Conservation (phyloP, 2,888 invertebrate genomes). For the Tetranychus truncatus region DNA sequence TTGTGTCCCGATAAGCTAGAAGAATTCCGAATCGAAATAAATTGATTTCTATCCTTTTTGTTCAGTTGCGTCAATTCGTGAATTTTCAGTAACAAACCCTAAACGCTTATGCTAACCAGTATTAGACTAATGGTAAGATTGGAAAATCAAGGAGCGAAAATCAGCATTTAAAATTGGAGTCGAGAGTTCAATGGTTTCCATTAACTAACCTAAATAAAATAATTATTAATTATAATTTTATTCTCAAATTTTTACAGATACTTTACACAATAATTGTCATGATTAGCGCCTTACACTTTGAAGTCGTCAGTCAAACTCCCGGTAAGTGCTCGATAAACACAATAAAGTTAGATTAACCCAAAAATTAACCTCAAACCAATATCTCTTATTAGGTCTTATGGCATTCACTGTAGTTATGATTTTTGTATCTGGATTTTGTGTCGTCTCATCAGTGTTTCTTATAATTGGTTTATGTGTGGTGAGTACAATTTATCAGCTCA, state of each 20-base stretch:
- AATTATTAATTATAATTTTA: too few species aligned
- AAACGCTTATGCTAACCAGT: too few species aligned
- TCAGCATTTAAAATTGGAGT: too few species aligned
- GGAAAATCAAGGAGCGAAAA: too few species aligned
- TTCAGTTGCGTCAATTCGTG: too few species aligned
- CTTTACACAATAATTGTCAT: neutral
- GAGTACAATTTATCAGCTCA: neutral
- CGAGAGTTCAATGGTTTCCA: too few species aligned
- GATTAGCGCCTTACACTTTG: neutral
- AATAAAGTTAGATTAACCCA: neutral
- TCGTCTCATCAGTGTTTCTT: neutral
- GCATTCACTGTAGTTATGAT: neutral
- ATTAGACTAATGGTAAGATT: too few species aligned
- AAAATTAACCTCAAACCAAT: neutral
- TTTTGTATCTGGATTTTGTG: neutral
- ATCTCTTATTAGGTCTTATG: neutral
- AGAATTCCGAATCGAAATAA: too few species aligned
- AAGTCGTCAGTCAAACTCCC: neutral
- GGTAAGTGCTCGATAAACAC: neutral
- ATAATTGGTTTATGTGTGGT: neutral
- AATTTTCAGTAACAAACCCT: too few species aligned
- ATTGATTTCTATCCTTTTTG: too few species aligned
- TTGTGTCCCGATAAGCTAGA: too few species aligned
- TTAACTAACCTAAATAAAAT: too few species aligned
- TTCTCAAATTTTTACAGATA: neutral